These are phyloP conservation scores for Spea bombifrons DNA, from an alignment of 2,113 vertebrate species.

Conservation along the genomic window DNA sequence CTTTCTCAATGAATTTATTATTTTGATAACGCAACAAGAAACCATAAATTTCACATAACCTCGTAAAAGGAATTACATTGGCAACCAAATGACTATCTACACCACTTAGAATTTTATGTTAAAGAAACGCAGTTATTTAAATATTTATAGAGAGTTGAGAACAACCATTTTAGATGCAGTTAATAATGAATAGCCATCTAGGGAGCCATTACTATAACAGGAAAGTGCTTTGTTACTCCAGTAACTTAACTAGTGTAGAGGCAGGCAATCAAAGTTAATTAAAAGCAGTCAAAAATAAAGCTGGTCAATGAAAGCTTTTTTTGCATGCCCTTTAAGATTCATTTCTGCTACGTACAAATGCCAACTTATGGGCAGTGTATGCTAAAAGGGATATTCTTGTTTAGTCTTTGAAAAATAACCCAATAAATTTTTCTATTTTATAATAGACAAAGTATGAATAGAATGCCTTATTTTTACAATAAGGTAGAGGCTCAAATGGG, in stretches of 20 bases:
- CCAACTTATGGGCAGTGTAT: background rate
- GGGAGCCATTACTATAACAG: constrained; percentile 69
- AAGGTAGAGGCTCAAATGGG: too few relatives aligned
- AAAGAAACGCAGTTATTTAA: constrained; percentile 72
- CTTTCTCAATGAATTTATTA: constrained; percentile 56
- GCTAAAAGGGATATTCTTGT: too few relatives aligned
- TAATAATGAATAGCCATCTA: constrained; percentile 73
- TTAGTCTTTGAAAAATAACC: too few relatives aligned
- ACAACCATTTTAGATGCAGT: constrained; percentile 68
- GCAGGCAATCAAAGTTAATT: constrained; percentile 76
- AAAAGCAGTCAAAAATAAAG: constrained; percentile 76
- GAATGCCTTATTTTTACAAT: too few relatives aligned
- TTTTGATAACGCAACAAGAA: constrained; percentile 23
- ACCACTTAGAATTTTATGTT: constrained; percentile 62
- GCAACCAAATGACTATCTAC: constrained; percentile 55
- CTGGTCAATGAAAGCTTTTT: constrained; percentile 64
- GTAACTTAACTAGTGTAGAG: constrained; percentile 64
- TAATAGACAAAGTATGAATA: too few relatives aligned
- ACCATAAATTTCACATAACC: constrained; percentile 51
- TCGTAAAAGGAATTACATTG: constrained; percentile 55
- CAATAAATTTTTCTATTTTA: too few relatives aligned
- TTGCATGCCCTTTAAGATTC: constrained; percentile 34
- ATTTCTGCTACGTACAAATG: background rate
- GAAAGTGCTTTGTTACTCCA: constrained; percentile 68
- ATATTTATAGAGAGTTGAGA: constrained; percentile 74